These are phyloP conservation scores for Troilus luridus DNA, from an alignment of 2,888 invertebrate species.

Conservation along the genomic window DNA sequence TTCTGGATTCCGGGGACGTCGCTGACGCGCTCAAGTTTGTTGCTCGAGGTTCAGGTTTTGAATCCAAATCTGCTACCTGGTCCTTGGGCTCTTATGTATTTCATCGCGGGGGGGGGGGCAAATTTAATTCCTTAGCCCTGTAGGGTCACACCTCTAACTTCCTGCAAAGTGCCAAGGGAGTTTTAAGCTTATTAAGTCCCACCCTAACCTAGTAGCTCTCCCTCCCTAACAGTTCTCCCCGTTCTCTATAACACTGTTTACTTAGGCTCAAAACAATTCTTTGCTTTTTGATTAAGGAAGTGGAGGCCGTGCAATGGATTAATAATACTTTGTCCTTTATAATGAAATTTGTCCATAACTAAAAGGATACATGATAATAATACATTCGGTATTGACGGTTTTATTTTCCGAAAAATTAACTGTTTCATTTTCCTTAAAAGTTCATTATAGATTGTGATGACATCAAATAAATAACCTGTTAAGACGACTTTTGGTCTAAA, in stretches of 20 bases:
- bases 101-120: slow-evolving; percentile 59
- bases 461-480: too few species aligned
- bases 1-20: slow-evolving; percentile 50
- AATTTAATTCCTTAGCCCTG: slow-evolving; percentile 60
- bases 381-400: too few species aligned
- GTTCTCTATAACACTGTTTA: neutral
- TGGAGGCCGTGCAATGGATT: too few species aligned
- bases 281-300: neutral
- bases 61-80: slow-evolving; percentile 43
- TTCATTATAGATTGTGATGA: too few species aligned
- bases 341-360: too few species aligned
- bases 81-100: slow-evolving; percentile 60
- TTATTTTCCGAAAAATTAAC: too few species aligned
- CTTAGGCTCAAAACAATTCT: neutral
- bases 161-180: neutral
- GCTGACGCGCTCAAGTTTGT: slow-evolving; percentile 23
- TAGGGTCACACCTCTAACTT: slow-evolving; percentile 42
- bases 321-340: too few species aligned
- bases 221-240: neutral
- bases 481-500: too few species aligned
- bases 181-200: slow-evolving; percentile 28
- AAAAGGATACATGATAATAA: too few species aligned
- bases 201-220: neutral
- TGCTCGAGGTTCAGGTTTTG: slow-evolving; percentile 32
- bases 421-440: too few species aligned